A percentile compares a stretch with the other conserved stretches of the same genome.
Conservation (phyloP, 2,113 vertebrate species). For the Elephas maximus region DNA sequence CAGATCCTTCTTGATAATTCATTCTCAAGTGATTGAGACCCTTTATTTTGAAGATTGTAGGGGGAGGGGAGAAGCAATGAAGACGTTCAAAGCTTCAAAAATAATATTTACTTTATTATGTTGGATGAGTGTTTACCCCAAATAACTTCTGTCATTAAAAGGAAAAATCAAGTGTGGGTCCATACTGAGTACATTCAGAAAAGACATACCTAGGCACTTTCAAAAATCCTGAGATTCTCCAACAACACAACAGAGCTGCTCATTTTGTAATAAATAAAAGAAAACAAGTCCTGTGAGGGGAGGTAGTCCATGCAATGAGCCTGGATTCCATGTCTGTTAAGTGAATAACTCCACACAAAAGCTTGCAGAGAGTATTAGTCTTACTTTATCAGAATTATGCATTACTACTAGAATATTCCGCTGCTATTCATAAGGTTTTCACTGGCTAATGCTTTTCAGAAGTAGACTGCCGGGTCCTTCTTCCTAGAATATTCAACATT, state of each 20-base stretch:
- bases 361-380: not conserved
- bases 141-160: slow-evolving; percentile 54
- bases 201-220: not conserved
- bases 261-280: slow-evolving; percentile 50
- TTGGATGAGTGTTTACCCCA: not conserved
- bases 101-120: slow-evolving; percentile 5
- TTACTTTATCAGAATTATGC: not conserved
- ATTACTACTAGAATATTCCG: not conserved
- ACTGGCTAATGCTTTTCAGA: too few relatives aligned
- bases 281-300: not conserved
- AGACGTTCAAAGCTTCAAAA: not conserved
- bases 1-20: slow-evolving; percentile 1
- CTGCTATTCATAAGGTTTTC: too few relatives aligned
- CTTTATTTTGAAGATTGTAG: not conserved
- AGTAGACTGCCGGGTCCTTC: too few relatives aligned
- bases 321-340: not conserved
- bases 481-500: too few relatives aligned
- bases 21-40: not conserved
- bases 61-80: not conserved
- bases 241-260: not conserved
- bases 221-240: not conserved
- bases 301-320: not conserved
- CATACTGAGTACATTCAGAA: not conserved
- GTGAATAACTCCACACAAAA: not conserved
- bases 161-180: not conserved